Evolutionary conservation across 35 echinoderm and acorn worm species (phyloP).

Genomic region (Heliocidaris tuberculata): DNA sequence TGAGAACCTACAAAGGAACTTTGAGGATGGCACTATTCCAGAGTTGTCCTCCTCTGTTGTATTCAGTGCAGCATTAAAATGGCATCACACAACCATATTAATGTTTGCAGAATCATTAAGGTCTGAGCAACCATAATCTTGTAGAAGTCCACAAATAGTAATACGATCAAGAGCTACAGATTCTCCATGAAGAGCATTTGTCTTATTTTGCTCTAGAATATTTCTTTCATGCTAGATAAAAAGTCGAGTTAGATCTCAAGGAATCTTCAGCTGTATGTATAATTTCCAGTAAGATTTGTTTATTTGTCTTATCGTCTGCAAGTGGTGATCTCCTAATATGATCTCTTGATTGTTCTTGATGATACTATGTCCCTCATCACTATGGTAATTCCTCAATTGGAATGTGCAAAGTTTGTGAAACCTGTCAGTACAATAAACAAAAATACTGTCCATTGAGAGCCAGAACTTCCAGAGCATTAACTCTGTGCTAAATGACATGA

Average conservation of each 20-base stretch:
- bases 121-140: too few species aligned
- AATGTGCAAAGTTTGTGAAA: not conserved
- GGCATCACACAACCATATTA: too few species aligned
- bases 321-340: too few species aligned
- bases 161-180: too few species aligned
- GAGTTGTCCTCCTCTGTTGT: not conserved
- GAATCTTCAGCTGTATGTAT: too few species aligned
- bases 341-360: not conserved
- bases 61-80: not conserved
- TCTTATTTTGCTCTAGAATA: too few species aligned
- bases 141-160: too few species aligned
- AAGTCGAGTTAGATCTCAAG: too few species aligned
- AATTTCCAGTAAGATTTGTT: too few species aligned
- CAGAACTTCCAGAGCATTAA: not conserved
- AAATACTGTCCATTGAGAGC: not conserved
- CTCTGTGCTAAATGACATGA: not conserved
- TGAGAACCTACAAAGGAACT: not conserved
- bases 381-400: not conserved
- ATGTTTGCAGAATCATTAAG: not conserved
- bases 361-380: not conserved
- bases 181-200: too few species aligned
- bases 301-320: too few species aligned
- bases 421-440: not conserved
- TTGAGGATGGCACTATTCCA: not conserved
- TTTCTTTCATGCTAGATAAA: too few species aligned